Base-by-base conservation (phyloP, 2,113 vertebrate species). In the Leptocoma aspasia region DNA sequence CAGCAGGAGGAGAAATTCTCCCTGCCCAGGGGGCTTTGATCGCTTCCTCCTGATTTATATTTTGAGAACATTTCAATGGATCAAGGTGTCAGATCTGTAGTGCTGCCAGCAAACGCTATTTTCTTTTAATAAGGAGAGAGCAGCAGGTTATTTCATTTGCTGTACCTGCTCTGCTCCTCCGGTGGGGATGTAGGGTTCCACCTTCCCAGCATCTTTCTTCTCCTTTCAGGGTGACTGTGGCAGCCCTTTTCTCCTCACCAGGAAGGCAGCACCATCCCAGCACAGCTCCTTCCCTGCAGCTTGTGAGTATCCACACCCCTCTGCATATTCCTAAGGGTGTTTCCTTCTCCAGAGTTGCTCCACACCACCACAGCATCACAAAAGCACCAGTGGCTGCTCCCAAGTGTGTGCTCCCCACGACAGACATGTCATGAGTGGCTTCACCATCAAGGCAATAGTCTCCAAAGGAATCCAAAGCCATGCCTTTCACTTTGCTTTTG, bases 41-140 rank as follows among this genome's bases (percentile, higher is more conserved):
- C 5, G 1, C 30, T 82, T 50, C 37, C 30, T 90, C 71, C 71
- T 64, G 83, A 79, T 87, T 56, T 45, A 11, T 71, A 68, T 64
- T 78, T 91, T 31, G 35, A 66, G 69, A 42, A 17, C 0, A 0
- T 84, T 64, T 84, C 80, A 35, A 53, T 42, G 65, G 91, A 82
- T 94, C 86, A 42, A 71, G 53, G 50, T 61, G 83, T 82, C 89
- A 82, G 72, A 28, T 56, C 35, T n/a, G 45, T 24, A 31, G n/a
- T 4, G 37, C 86, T 89, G 77, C 83, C 94, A 94, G 83, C 54
- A 91, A 95, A 69, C 70, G 76, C 65, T 61, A 20, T 84, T 94
- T 86, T 91, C 64, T 92, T 63, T 77, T 44, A 86, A 81, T 59
- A 70, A 83, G 56, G 47, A 63, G 64, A 73, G 64, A 92, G 71